Evolutionary conservation across 2,888 invertebrate species (phyloP), one percentile per base, ranked within the genome.

Genomic region (Dynastes hyllus): DNA sequence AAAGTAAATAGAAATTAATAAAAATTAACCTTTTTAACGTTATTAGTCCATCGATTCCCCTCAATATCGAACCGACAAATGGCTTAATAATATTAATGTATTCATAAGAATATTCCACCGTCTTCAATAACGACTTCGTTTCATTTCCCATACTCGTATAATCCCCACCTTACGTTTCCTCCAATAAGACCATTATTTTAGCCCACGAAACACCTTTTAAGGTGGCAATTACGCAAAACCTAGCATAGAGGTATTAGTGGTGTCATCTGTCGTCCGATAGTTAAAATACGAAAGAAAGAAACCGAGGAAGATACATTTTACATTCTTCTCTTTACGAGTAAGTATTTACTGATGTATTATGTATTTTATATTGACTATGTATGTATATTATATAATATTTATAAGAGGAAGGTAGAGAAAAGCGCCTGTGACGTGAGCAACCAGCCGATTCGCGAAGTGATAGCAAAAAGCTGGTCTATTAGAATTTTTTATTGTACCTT

Each of bases 401-500:
- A 53, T 61, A 45, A 80, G 53, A 80, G 65, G 67, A 79, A 69
- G 55, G 73, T 75, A 45, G 65, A 75, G 78, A 83, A 66, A 69
- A 84, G 83, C 83, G 83, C 81, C 78, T 80, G 80, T 76, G 78
- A 63, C 71, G 78, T 80, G 82, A 83, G 82, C 83, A 80, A 82
- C 82, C 82, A 83, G 80, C 80, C 61, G 40, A 37, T 76, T 65
- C 65, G 71, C 79, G 71, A 45, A 79, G 75, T 75, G 63, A 53
- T 75, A 78, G 77, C 80, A 73, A 77, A 65, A 78, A 80, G 80
- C 80, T 80, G 77, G 77, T 79, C 78, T 81, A 83, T 85, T 84
- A 85, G 85, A 84, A 85, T 86, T 85, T 45, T 53, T 75, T 88
- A 88, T 88, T 88, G 88, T 88, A 87, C 86, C 83, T 82, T 84